A percentile compares a stretch with the other conserved stretches of the same genome.
Evolutionary conservation across 2,797 vertebrate genomes (phyloP).

Genomic region (Cirrhinus mrigala): DNA sequence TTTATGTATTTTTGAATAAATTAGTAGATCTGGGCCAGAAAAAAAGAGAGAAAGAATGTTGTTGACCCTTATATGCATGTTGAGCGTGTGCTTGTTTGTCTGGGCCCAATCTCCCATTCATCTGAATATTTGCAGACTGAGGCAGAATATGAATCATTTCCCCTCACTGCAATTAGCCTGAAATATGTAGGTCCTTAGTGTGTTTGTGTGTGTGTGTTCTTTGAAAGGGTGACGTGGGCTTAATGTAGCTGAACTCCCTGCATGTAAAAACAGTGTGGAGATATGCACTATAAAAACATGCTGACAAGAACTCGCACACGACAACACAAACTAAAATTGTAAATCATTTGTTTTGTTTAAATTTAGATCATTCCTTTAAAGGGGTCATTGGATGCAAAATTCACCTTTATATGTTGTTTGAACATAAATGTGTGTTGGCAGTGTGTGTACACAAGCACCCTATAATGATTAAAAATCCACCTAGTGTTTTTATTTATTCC

Average conservation of each 20-base stretch:
- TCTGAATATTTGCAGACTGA: conserved; percentile 70
- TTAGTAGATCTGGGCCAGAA: neutral
- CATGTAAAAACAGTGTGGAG: neutral
- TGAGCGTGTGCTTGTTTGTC: conserved; percentile 24
- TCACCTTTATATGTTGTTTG: too few relatives aligned
- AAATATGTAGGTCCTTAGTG: conserved; percentile 32
- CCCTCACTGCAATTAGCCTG: conserved; percentile 58
- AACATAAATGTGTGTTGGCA: too few relatives aligned
- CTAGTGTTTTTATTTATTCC: too few relatives aligned
- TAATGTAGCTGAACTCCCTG: conserved; percentile 7
- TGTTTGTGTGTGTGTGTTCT: neutral
- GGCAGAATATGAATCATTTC: conserved; percentile 70
- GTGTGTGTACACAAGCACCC: too few relatives aligned
- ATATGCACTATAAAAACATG: neutral
- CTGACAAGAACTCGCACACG: neutral
- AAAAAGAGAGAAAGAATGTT: neutral
- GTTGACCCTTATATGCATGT: conserved; percentile 48
- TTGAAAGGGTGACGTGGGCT: neutral
- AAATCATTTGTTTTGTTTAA: neutral
- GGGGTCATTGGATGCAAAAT: too few relatives aligned
- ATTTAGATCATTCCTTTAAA: neutral
- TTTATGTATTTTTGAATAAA: neutral
- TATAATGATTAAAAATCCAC: too few relatives aligned
- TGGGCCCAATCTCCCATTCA: conserved; percentile 51
- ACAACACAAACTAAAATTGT: neutral